Evolutionary conservation across 2,797 vertebrate genomes (phyloP), one percentile per base, ranked within the genome.

Genomic region (Percopsis omiscomaycus): DNA sequence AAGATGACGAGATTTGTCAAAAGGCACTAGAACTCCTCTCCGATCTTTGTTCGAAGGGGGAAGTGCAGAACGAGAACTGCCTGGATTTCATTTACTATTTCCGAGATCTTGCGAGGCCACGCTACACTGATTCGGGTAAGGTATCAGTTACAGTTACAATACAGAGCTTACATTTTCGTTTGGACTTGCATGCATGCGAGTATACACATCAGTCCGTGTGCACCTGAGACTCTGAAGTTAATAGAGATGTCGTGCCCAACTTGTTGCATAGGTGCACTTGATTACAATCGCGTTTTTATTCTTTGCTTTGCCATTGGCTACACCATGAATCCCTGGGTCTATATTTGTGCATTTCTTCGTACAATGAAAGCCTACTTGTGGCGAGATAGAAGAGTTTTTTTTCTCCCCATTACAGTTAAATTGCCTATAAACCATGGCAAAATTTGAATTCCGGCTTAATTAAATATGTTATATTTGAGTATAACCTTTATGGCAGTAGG

Each of bases 1-100:
- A 92, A 94, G 95, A 98, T 94, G 94, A 95, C 93, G 94, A 95
- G 95, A 95, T 98, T 92, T 98, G 97, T 96, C 94, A 95, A 92
- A 96, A 94, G 92, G 97, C 97, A 82, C 95, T 98, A 86, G 94
- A 95, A 91, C 94, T 98, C 88, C 91, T 98, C 86, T 95, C 95
- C 78, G 95, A 98, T 91, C 95, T 98, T 78, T 98, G 97, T 81
- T 95, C 94, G 86, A 96, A 92, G 72, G 96, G 96, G 77, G 95
- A 96, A 88, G 94, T 98, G 88, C 95, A 98, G 79, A 94, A 95
- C 91, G 95, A 98, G 71, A 94, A 94, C 90, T 98, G 97, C 86
- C 89, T 95, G 86, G 95, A 98, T 94, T 98, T 98, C 90, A 95
- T 95, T 82, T 95, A 98, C 93, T 95, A 96, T 91, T 94, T 97